Conservation (phyloP, 2,797 vertebrate species). For the Bucorvus abyssinicus region DNA sequence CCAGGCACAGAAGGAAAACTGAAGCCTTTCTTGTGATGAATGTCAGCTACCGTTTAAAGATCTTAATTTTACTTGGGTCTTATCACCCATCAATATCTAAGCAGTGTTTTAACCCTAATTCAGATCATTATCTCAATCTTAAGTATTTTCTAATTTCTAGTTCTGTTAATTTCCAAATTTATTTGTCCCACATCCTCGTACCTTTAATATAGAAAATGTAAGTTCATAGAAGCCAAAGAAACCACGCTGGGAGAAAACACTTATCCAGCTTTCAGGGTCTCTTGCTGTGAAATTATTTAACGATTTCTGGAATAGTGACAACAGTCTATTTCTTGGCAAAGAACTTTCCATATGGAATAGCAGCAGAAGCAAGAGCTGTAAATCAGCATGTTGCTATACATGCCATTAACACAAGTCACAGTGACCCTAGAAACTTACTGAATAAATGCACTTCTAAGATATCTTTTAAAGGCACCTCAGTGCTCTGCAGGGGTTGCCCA, state of each 20-base stretch:
- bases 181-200: accelerated
- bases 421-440: neutral
- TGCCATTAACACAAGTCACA: neutral
- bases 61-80: neutral
- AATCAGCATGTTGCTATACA: neutral
- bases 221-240: neutral
- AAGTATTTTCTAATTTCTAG: neutral
- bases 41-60: neutral
- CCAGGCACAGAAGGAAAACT: neutral
- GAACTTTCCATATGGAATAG: neutral
- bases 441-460: neutral
- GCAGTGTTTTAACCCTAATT: neutral
- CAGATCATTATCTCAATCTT: neutral
- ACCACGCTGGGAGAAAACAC: neutral
- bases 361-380: neutral
- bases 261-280: neutral
- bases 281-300: neutral
- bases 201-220: neutral
- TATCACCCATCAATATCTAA: neutral
- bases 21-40: neutral
- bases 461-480: neutral
- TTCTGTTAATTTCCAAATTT: neutral
- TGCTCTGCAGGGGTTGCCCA: neutral
- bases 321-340: neutral
- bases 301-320: neutral